Conservation (phyloP, 1,140 invertebrate species). For the Chrysoperla carnea region DNA sequence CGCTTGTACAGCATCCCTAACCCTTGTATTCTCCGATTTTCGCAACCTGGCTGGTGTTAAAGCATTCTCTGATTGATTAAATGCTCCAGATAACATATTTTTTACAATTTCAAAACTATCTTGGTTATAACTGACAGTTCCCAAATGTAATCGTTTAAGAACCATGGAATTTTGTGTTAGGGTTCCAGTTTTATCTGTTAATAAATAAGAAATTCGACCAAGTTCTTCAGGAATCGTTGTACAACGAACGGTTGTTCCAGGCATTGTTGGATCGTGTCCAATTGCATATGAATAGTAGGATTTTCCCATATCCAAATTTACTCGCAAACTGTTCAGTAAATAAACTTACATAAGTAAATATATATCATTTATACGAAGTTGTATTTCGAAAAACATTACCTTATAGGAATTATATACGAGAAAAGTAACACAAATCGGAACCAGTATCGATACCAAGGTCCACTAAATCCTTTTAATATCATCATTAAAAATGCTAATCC, state of each 20-base stretch:
- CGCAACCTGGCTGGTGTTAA: conserved; percentile 12
- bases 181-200: conserved; percentile 98
- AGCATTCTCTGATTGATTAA: background rate
- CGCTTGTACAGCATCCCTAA: conserved; percentile 84
- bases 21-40: conserved; percentile 53
- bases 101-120: conserved; percentile 55
- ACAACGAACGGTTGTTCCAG: conserved; percentile 91
- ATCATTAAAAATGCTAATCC: conserved; percentile 89
- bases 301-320: conserved; percentile 98
- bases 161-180: conserved; percentile 99
- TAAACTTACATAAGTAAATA: no score
- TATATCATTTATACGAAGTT: conserved; percentile 2
- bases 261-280: conserved; percentile 80
- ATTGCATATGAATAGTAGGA: conserved; percentile 95
- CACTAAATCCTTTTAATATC: conserved; percentile 83
- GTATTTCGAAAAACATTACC: conserved; percentile 29
- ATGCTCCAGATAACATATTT: background rate
- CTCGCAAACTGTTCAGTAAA: conserved; percentile 81
- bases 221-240: conserved; percentile 98
- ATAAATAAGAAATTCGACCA: conserved; percentile 86
- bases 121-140: conserved; percentile 70
- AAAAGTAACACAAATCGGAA: conserved; percentile 94
- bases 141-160: conserved; percentile 85
- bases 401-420: conserved; percentile 98
- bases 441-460: conserved; percentile 93